Conservation (phyloP, 2,113 vertebrate species). For the Oreotragus oreotragus region DNA sequence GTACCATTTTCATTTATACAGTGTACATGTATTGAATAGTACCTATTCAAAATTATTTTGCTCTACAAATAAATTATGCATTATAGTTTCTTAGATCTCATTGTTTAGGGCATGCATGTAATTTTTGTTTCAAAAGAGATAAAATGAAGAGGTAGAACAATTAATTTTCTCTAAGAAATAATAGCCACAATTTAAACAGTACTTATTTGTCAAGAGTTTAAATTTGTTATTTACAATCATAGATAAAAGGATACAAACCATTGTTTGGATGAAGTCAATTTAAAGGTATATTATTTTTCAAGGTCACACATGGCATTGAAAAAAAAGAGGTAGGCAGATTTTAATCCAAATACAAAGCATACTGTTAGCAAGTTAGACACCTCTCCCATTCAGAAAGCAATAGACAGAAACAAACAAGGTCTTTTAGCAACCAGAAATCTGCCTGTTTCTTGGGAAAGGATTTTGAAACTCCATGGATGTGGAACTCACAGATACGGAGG, state of each 20-base stretch:
- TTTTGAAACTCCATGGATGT: neutral
- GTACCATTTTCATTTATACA: neutral
- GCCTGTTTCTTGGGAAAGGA: neutral
- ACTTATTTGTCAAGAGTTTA: neutral
- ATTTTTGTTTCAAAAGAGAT: neutral
- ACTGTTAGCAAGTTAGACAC: neutral
- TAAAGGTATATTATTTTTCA: neutral
- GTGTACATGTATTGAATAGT: neutral
- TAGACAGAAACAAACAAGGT: neutral
- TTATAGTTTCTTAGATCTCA: neutral
- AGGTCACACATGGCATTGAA: neutral
- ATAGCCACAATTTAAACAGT: neutral
- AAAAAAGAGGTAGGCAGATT: neutral
- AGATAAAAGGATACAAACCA: neutral
- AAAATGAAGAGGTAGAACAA: neutral
- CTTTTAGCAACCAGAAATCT: neutral
- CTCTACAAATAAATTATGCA: neutral
- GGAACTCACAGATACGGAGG: accelerated
- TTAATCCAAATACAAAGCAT: neutral
- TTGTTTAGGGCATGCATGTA: neutral
- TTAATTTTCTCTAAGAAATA: neutral
- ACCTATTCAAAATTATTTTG: neutral
- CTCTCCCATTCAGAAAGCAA: neutral
- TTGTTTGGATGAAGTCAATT: neutral
- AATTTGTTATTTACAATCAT: neutral